These are phyloP conservation scores for Drosophila macrospina DNA, from an alignment of 2,888 invertebrate species.

Conservation along the genomic window DNA sequence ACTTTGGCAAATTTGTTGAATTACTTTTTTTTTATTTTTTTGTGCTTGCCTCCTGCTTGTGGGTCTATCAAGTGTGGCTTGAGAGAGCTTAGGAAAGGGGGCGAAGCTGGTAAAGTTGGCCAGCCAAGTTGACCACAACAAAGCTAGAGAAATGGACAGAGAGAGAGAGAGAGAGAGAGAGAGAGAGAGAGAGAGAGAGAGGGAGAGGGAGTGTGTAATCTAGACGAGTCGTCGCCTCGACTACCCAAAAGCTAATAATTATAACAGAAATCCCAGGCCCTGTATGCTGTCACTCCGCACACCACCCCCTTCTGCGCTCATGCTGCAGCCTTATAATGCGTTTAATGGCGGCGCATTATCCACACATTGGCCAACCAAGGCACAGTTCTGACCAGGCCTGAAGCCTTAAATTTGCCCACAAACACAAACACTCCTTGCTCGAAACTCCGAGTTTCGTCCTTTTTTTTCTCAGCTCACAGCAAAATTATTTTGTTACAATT, in stretches of 20 bases:
- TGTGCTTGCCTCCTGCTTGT: background rate
- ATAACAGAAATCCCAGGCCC: conserved; percentile 39
- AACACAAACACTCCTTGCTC: conserved; percentile 14
- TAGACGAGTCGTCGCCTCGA: conserved; percentile 48
- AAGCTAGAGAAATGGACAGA: conserved; percentile 12
- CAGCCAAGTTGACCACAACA: conserved; percentile 54
- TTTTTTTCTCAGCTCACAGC: background rate
- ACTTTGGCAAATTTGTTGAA: conserved; percentile 12
- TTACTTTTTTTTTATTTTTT: conserved; percentile 3
- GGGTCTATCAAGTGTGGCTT: conserved; percentile 7
- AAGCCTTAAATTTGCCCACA: conserved; percentile 68
- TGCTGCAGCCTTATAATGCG: conserved; percentile 51
- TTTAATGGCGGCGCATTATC: conserved; percentile 73
- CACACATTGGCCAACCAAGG: conserved; percentile 55
- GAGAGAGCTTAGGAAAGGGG: conserved; percentile 20
- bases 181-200: background rate
- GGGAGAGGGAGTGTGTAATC: conserved; percentile 36
- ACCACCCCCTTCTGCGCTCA: too few relatives aligned
- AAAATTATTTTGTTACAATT: conserved; percentile 28
- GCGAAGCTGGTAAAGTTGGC: background rate
- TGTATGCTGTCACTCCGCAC: background rate
- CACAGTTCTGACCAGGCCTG: conserved; percentile 30
- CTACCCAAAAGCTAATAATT: conserved; percentile 68
- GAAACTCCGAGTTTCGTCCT: conserved; percentile 19
- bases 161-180: background rate